Evolutionary conservation across 2,888 invertebrate species (phyloP), one percentile per base, ranked within the genome.

Genomic region (Volucella inflata): DNA sequence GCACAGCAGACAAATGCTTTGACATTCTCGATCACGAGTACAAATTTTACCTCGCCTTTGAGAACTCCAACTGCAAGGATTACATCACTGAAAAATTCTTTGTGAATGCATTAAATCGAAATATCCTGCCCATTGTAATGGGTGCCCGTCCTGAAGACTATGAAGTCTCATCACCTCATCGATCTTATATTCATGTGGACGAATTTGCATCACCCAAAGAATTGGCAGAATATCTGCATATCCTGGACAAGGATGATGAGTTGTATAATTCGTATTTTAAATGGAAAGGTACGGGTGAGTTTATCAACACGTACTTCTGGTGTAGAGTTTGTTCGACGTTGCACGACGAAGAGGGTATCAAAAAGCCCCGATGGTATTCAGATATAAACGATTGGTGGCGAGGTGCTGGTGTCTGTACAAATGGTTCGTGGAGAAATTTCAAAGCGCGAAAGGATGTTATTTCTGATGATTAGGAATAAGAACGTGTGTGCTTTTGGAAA

Each of bases 71-170:
- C 90, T 99, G 99, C 92, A 94, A 95, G 87, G 98, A 98, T 92
- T 99, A 99, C 91, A 96, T 98, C 88, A 98, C 98, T 0, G 99
- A 99, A 91, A 99, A 99, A 91, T 98, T 98, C 93, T 99, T 97
- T 92, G 97, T 98, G 70, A 98, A 98, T 90, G 98, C 98, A 76
- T 93, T 98, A 77, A 96, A 95, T 76, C 95, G 96, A 89, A 96
- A 97, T 91, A 95, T 98, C 55, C 92, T 99, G 87, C 98, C 98
- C 0, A 97, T 99, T 87, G 98, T 98, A 78, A 98, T 99, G 98
- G 98, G 99, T 0, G 98, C 97, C 0, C 95, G 97, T 57, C 97
- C 97, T 0, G 95, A 96, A 78, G 98, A 99, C 91, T 99, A 99
- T 92, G 96, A 95, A 82, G 94, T 96, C 57, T 95, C 95, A 87